A percentile compares a stretch with the other conserved stretches of the same genome.
These are phyloP conservation scores for Forbesichthys papilliferus DNA, from an alignment of 2,113 vertebrate genomes.

Conservation along the genomic window DNA sequence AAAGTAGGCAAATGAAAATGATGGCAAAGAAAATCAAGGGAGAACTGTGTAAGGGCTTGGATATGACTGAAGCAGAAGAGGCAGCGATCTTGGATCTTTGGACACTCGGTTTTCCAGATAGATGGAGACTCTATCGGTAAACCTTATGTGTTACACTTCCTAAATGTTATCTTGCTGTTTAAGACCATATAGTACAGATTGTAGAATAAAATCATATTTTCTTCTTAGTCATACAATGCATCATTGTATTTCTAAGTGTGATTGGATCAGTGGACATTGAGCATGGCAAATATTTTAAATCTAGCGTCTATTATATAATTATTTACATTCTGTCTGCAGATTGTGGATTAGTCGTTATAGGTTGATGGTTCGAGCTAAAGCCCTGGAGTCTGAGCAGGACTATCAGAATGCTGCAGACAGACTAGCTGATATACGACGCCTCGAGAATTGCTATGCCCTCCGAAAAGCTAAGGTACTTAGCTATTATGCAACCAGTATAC, in stretches of 20 bases:
- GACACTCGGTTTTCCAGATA: conserved; percentile 77
- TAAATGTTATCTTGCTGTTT: no score
- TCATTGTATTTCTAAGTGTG: background rate
- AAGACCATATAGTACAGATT: background rate
- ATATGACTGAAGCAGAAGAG: conserved; percentile 82
- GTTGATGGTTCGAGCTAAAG: conserved; percentile 63
- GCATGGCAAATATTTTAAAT: background rate
- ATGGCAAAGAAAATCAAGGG: conserved; percentile 74
- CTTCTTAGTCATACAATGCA: background rate
- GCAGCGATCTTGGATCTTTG: conserved; percentile 76
- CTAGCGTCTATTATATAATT: background rate
- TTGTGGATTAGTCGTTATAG: conserved; percentile 85
- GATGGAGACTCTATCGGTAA: conserved; percentile 94
- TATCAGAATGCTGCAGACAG: conserved; percentile 84
- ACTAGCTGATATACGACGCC: conserved; percentile 81
- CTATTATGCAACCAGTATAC: background rate
- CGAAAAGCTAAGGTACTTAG: conserved; percentile 67
- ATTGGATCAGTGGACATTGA: background rate
- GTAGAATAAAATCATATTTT: background rate
- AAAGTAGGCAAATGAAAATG: conserved; percentile 78
- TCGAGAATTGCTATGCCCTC: conserved; percentile 82
- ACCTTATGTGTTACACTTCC: conserved; percentile 7
- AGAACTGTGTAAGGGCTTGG: conserved; percentile 76
- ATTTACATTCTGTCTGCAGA: conserved; percentile 60
- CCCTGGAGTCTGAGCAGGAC: conserved; percentile 64